Conservation (phyloP, 1,140 invertebrate species). For the Bombus superbus region DNA sequence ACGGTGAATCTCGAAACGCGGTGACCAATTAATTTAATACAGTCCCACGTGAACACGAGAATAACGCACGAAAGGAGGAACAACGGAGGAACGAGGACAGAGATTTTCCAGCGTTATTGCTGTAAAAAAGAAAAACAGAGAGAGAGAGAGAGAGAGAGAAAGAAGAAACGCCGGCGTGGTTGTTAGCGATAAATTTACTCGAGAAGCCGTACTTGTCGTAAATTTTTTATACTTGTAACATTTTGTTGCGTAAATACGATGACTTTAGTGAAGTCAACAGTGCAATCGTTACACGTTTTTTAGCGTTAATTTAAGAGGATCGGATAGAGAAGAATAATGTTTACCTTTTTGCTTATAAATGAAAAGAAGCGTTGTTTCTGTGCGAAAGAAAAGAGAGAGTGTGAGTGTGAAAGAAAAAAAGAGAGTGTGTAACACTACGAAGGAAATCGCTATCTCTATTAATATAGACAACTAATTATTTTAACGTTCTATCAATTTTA, state of each 20-base stretch:
- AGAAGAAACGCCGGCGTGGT: constrained; percentile 9
- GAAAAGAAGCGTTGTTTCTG: constrained; percentile 32
- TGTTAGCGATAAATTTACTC: constrained; percentile 54
- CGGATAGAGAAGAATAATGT: constrained; percentile 44
- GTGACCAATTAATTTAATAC: constrained; percentile 10
- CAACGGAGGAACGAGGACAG: neutral
- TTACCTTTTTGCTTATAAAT: constrained; percentile 50
- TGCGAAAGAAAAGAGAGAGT: constrained; percentile 1
- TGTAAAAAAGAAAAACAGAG: neutral
- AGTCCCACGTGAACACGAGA: constrained; percentile 1
- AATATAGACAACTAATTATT: constrained; percentile 21
- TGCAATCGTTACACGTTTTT: constrained; percentile 52
- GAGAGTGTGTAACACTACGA: constrained; percentile 28
- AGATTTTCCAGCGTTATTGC: constrained; percentile 42
- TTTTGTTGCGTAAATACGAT: constrained; percentile 58
- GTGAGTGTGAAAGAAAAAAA: constrained; percentile 12
- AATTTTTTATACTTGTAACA: constrained; percentile 57
- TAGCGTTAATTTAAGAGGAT: constrained; percentile 49
- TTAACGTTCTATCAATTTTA: constrained; percentile 21
- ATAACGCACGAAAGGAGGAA: neutral
- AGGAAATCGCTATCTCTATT: constrained; percentile 65
- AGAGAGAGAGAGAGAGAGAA: accelerated
- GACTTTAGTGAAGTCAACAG: constrained; percentile 54
- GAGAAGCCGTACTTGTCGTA: constrained; percentile 50
- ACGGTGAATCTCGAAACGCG: constrained; percentile 5